Evolutionary conservation across 1,140 invertebrate genomes (phyloP).

Genomic region (Drosophila sturtevanti): DNA sequence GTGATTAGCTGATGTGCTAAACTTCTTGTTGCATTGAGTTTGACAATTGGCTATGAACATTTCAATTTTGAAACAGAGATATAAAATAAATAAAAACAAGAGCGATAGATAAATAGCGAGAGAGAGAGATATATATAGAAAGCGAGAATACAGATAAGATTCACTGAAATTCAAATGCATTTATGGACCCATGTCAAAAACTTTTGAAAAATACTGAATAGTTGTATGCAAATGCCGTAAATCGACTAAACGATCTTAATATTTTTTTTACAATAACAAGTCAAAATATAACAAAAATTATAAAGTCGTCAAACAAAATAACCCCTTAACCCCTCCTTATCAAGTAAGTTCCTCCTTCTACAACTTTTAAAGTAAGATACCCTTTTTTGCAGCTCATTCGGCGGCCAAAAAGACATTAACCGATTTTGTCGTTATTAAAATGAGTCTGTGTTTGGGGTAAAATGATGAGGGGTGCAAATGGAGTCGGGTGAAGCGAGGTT

Average conservation of each 20-base stretch:
- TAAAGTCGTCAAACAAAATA: slow-evolving; percentile 9
- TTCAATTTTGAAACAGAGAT: not conserved
- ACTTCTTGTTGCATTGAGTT: slow-evolving; percentile 83
- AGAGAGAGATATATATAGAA: slow-evolving; percentile 20
- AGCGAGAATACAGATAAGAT: not conserved
- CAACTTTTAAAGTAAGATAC: slow-evolving; percentile 40
- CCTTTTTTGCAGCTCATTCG: slow-evolving; percentile 55
- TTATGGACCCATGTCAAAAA: too few species aligned
- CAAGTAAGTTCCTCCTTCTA: not conserved
- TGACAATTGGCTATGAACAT: slow-evolving; percentile 63
- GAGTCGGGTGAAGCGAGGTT: slow-evolving; percentile 1
- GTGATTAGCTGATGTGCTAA: slow-evolving; percentile 72
- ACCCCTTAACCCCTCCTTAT: not conserved
- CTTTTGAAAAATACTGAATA: too few species aligned
- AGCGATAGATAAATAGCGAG: slow-evolving; percentile 11
- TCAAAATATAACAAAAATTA: slow-evolving; percentile 37
- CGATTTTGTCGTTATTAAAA: slow-evolving; percentile 69
- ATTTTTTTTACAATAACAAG: slow-evolving; percentile 16
- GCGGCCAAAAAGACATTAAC: slow-evolving; percentile 66
- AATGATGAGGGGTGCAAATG: not conserved
- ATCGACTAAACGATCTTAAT: too few species aligned
- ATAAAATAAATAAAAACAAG: not conserved
- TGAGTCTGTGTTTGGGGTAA: slow-evolving; percentile 7
- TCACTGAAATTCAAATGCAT: too few species aligned
- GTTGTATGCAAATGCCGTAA: too few species aligned